phyloP scores from a whole-genome alignment of 2,797 vertebrate species.

The Holocentrus rufus region DNA sequence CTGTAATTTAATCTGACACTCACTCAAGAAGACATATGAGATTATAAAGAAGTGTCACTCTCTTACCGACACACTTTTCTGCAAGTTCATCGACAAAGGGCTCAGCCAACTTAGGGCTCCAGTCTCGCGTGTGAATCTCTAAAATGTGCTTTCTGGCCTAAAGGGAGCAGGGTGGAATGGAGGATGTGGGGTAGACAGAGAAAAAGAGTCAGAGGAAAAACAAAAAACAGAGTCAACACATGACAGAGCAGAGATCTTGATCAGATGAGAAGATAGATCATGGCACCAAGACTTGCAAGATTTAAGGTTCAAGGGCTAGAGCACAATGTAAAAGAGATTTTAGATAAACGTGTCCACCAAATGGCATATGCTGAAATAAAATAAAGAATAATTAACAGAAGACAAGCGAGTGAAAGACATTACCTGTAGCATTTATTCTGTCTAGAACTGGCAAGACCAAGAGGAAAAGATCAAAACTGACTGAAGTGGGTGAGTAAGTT shows the following conservation, averaged over 20 bases:
- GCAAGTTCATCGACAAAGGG: slow-evolving; percentile 95
- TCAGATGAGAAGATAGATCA: neutral
- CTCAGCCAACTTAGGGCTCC: slow-evolving; percentile 95
- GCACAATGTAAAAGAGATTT: neutral
- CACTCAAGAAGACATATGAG: neutral
- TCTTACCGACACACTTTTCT: slow-evolving; percentile 99
- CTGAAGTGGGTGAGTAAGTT: neutral
- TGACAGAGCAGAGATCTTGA: neutral
- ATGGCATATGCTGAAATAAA: neutral
- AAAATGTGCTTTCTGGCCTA: slow-evolving; percentile 99
- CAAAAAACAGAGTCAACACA: neutral
- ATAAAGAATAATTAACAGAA: neutral
- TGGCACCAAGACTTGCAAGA: neutral
- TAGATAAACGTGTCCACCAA: neutral
- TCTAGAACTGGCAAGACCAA: slow-evolving; percentile 14
- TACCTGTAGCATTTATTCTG: neutral
- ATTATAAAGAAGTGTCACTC: neutral
- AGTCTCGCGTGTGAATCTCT: slow-evolving; percentile 97
- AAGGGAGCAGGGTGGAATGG: slow-evolving; percentile 1
- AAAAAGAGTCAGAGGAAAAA: slow-evolving; percentile 7
- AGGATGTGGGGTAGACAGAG: slow-evolving; percentile 10
- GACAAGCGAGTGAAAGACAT: neutral
- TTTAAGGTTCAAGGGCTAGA: neutral
- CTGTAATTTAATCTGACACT: neutral
- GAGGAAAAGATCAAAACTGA: slow-evolving; percentile 28